Percentiles rank a stretch among this genome's conserved stretches.
These are phyloP conservation scores for Argyresthia goedartella DNA, from an alignment of 2,888 invertebrate species.

Conservation along the genomic window DNA sequence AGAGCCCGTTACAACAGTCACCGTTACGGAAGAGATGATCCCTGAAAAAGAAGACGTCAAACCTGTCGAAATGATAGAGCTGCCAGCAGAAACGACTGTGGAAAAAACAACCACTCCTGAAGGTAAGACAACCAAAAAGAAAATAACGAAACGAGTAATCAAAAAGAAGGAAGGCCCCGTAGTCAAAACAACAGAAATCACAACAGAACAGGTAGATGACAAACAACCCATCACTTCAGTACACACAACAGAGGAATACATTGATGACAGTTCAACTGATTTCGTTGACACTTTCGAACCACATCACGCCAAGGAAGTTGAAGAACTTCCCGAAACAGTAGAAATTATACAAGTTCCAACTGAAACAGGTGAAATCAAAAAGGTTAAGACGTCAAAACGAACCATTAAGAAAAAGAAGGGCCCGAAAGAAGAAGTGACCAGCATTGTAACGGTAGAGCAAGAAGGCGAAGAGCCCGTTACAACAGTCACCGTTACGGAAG, in stretches of 20 bases:
- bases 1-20: slow-evolving; percentile 10
- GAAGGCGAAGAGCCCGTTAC: not conserved
- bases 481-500: not conserved
- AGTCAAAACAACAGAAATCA: slow-evolving; percentile 27
- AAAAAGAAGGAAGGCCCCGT: slow-evolving; percentile 19
- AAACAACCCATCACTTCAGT: slow-evolving; percentile 19
- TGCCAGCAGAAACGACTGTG: slow-evolving; percentile 29
- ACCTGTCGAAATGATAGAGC: slow-evolving; percentile 22
- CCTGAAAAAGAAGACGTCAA: slow-evolving; percentile 10
- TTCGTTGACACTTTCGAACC: slow-evolving; percentile 1
- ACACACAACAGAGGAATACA: slow-evolving; percentile 10
- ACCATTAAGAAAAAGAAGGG: not conserved
- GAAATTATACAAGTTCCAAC: not conserved
- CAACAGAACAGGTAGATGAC: slow-evolving; percentile 30
- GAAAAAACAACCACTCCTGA: slow-evolving; percentile 23
- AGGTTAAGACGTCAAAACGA: not conserved
- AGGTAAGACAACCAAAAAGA: slow-evolving; percentile 20
- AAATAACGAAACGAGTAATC: slow-evolving; percentile 18
- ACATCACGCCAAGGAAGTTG: slow-evolving; percentile 11
- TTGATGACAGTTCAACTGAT: slow-evolving; percentile 6
- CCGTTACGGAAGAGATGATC: slow-evolving; percentile 1
- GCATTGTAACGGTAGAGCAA: not conserved
- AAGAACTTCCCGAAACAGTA: slow-evolving; percentile 9
- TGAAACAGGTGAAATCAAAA: not conserved
- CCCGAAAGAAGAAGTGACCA: not conserved